Evolutionary conservation across 2,797 vertebrate species (phyloP).

Genomic region (Mormyrus hasselquistii): DNA sequence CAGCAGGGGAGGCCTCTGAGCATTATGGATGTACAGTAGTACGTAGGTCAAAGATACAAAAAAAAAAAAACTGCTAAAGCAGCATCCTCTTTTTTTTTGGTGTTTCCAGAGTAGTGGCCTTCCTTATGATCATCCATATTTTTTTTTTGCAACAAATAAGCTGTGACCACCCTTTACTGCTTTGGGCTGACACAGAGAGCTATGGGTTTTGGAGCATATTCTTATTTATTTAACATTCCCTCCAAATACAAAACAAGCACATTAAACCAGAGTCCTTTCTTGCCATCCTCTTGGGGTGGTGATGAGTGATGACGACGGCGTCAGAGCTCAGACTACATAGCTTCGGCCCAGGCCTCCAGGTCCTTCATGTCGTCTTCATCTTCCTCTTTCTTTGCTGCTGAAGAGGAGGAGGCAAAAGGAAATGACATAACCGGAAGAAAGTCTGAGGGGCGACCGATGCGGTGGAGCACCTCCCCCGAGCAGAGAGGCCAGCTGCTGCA

Average conservation of each 20-base stretch:
- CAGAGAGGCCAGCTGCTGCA: background rate
- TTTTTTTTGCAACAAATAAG: background rate
- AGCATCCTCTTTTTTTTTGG: background rate
- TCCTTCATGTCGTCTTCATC: constrained; percentile 95
- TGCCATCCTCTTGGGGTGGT: constrained; percentile 25
- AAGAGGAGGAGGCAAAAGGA: background rate
- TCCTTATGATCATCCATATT: background rate
- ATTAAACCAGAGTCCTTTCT: constrained; percentile 29
- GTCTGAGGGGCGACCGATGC: background rate
- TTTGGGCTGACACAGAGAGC: constrained; percentile 47
- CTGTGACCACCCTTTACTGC: constrained; percentile 44
- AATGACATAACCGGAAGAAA: background rate
- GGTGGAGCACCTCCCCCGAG: background rate
- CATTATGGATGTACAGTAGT: constrained; percentile 1
- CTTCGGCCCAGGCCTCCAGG: constrained; percentile 86
- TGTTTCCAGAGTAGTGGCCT: constrained; percentile 16
- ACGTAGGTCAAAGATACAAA: background rate
- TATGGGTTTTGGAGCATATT: constrained; percentile 58
- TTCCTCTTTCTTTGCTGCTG: constrained; percentile 86
- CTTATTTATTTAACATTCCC: constrained; percentile 23
- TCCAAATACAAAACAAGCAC: constrained; percentile 25
- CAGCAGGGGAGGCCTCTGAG: background rate
- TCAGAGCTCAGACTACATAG: constrained; percentile 58
- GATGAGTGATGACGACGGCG: background rate
- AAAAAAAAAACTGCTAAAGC: constrained; percentile 19